phyloP scores from a whole-genome alignment of 2,888 invertebrate species.

The Rhingia rostrata region DNA sequence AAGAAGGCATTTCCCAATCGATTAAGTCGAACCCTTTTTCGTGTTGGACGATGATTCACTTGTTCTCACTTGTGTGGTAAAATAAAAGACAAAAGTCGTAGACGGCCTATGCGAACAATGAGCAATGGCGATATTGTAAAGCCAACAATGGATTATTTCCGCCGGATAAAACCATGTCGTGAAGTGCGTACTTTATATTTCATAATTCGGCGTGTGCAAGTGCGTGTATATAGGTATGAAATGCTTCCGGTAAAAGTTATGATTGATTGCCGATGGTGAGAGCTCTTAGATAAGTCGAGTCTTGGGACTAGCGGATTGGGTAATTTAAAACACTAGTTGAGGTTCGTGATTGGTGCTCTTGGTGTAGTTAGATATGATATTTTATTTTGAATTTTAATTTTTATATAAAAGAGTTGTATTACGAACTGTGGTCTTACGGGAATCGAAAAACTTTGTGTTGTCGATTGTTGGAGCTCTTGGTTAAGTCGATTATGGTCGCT shows the following conservation, averaged over 20 bases:
- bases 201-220: constrained; percentile 11
- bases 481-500: too few species aligned
- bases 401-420: neutral
- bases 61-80: constrained; percentile 24
- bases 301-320: neutral
- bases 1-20: constrained; percentile 61
- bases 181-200: constrained; percentile 33
- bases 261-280: constrained; percentile 17
- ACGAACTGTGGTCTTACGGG: neutral
- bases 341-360: too few species aligned
- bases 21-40: constrained; percentile 62
- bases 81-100: constrained; percentile 5
- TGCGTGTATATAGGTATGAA: constrained; percentile 26
- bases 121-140: neutral
- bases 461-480: too few species aligned
- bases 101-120: constrained; percentile 14
- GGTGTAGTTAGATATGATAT: neutral
- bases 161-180: constrained; percentile 70
- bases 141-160: constrained; percentile 72
- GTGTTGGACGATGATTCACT: constrained; percentile 57
- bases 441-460: too few species aligned
- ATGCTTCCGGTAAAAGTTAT: constrained; percentile 40
- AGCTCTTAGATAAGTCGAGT: neutral
- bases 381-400: neutral
- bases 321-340: neutral